Conservation (phyloP, 2,888 invertebrate genomes). For the Reticulitermes lucifugus region DNA sequence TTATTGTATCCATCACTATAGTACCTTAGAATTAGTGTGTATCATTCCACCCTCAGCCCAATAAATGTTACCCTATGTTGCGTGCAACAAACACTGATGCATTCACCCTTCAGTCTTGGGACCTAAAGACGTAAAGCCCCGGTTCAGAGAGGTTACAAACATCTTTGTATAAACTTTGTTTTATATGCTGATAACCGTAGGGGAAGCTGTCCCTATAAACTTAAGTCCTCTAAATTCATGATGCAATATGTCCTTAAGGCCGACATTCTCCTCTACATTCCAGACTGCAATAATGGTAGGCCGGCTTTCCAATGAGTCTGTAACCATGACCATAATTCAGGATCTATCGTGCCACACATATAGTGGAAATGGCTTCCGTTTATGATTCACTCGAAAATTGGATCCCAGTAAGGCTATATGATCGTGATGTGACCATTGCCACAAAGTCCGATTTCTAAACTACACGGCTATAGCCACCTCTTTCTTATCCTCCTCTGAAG, state of each 20-base stretch:
- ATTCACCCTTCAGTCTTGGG: too few species aligned
- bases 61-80: too few species aligned
- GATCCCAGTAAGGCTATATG: conserved; percentile 20
- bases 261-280: not conserved
- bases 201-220: not conserved
- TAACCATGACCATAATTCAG: conserved; percentile 8
- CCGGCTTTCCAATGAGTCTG: not conserved
- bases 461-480: conserved; percentile 22
- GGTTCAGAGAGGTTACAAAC: not conserved
- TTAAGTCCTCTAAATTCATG: not conserved
- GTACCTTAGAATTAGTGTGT: too few species aligned
- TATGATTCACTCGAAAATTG: conserved; percentile 41
- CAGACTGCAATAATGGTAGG: not conserved
- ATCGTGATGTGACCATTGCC: conserved; percentile 10
- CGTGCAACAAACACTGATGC: too few species aligned
- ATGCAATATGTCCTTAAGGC: not conserved
- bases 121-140: too few species aligned
- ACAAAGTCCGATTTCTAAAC: conserved; percentile 3
- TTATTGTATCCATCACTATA: too few species aligned
- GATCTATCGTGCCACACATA: conserved; percentile 10
- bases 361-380: conserved; percentile 12
- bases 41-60: too few species aligned
- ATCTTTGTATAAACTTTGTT: not conserved
- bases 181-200: not conserved
- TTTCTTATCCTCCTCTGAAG: not conserved